These are phyloP conservation scores for Chaetura pelagica DNA, from an alignment of 2,113 vertebrate species.

Conservation along the genomic window DNA sequence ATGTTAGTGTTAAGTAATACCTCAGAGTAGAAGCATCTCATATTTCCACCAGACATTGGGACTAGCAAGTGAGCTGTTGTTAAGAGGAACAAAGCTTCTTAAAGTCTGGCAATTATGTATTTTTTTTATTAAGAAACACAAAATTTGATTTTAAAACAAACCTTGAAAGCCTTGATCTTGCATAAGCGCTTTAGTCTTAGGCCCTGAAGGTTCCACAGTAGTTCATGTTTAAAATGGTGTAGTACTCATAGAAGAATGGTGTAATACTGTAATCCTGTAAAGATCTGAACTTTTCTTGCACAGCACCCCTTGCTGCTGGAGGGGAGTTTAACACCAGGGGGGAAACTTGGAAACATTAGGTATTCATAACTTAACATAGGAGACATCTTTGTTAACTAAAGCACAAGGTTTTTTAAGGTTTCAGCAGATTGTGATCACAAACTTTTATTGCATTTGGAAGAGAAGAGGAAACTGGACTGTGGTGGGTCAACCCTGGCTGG, in stretches of 20 bases:
- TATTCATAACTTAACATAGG: background rate
- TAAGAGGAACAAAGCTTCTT: background rate
- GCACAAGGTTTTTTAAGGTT: background rate
- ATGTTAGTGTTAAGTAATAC: background rate
- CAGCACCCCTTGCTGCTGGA: background rate
- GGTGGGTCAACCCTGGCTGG: no score
- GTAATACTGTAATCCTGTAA: background rate
- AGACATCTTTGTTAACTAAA: background rate
- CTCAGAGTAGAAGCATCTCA: background rate
- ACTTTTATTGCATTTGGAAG: background rate
- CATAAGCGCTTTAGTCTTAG: background rate
- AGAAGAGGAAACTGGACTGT: background rate
- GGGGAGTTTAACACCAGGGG: background rate
- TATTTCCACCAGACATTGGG: background rate
- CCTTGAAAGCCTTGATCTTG: background rate
- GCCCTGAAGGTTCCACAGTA: background rate
- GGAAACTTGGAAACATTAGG: background rate
- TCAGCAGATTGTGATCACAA: background rate
- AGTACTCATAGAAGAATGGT: background rate
- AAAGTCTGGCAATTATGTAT: background rate
- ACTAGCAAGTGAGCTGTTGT: background rate
- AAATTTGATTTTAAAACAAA: background rate
- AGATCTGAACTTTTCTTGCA: background rate
- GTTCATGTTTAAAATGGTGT: background rate
- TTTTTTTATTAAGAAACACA: background rate